Evolutionary conservation across 2,797 vertebrate genomes (phyloP).

Genomic region (Gambusia yucatana): DNA sequence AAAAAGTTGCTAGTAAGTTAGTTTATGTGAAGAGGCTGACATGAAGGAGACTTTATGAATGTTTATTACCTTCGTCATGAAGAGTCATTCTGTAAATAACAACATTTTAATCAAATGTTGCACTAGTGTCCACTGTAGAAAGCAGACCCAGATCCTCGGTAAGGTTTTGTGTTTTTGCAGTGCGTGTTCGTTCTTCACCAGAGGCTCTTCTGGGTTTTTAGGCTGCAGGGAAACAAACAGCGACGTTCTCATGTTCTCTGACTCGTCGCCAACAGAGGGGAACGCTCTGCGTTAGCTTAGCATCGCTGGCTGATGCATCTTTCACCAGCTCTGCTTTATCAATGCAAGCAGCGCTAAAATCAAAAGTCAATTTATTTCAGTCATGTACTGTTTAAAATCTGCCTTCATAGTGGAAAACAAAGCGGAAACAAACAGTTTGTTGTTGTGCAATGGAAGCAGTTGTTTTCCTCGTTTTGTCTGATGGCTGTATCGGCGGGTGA

Average conservation of each 20-base stretch:
- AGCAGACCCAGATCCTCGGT: too few species aligned
- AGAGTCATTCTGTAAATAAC: too few species aligned
- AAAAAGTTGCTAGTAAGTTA: too few species aligned
- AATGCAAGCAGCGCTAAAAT: background rate
- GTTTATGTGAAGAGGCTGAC: too few species aligned
- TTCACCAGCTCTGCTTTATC: background rate
- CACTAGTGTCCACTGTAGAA: too few species aligned
- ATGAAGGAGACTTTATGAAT: too few species aligned
- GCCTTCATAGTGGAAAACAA: constrained; percentile 9
- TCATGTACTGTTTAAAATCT: background rate
- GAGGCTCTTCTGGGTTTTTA: background rate
- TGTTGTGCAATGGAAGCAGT: background rate
- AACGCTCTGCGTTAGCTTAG: background rate
- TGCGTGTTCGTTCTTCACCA: too few species aligned
- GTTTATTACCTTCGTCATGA: too few species aligned
- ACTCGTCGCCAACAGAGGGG: background rate
- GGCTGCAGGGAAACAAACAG: background rate
- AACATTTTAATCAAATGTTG: too few species aligned
- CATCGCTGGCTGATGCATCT: background rate
- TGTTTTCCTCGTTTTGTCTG: constrained; percentile 40
- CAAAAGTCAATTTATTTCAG: background rate
- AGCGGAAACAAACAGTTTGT: constrained; percentile 19
- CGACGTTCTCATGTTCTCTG: background rate
- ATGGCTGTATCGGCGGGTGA: constrained; percentile 78
- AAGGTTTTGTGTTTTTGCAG: too few species aligned